A percentile compares a stretch with the other conserved stretches of the same genome.
These are phyloP conservation scores for Camelus bactrianus DNA, from an alignment of 2,113 vertebrate genomes.

Conservation along the genomic window DNA sequence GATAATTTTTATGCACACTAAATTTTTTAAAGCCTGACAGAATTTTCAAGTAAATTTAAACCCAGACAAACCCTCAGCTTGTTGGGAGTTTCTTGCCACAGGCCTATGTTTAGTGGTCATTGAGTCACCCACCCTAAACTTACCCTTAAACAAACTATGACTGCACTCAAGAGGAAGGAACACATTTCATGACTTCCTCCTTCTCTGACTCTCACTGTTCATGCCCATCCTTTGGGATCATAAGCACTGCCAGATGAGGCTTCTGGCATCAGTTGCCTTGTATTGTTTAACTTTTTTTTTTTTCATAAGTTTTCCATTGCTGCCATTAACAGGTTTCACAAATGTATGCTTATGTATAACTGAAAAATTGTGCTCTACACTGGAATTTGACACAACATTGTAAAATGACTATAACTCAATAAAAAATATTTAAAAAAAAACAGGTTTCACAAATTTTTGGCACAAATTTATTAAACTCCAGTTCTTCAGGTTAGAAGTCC, in stretches of 20 bases:
- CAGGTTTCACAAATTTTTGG: not conserved
- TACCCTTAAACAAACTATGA: not conserved
- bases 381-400: no score
- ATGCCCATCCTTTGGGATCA: not conserved
- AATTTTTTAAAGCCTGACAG: not conserved
- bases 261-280: not conserved
- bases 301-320: not conserved
- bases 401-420: no score
- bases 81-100: not conserved
- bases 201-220: not conserved
- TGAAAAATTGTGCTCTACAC: no score
- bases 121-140: not conserved
- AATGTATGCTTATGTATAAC: no score
- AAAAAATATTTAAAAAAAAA: not conserved
- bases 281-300: not conserved
- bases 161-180: not conserved
- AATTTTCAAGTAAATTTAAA: conserved; percentile 54
- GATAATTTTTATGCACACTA: conserved; percentile 17
- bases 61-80: not conserved
- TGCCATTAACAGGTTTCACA: not conserved
- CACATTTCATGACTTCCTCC: not conserved
- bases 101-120: not conserved
- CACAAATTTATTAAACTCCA: not conserved
- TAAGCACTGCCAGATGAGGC: not conserved
- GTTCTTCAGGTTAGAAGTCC: not conserved